Conservation (phyloP, 2,113 vertebrate genomes). For the Oncorhynchus gorbuscha region DNA sequence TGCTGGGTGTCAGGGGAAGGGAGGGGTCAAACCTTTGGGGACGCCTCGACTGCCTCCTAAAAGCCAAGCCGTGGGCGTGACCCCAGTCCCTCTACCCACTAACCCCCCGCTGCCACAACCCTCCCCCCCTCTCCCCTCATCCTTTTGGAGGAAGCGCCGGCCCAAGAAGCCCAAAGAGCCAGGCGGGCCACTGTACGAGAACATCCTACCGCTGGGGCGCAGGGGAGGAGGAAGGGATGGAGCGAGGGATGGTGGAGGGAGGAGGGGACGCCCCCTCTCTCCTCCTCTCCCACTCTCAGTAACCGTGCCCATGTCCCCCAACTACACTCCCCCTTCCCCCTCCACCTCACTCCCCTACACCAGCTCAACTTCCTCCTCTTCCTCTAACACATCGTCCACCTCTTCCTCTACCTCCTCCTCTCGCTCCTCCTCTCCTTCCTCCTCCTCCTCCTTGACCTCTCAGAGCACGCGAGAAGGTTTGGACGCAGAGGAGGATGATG, state of each 20-base stretch:
- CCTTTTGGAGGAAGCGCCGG: constrained; percentile 78
- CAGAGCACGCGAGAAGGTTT: constrained; percentile 64
- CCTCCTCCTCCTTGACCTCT: constrained; percentile 74
- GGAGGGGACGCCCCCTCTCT: constrained; percentile 73
- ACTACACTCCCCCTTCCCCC: constrained; percentile 75
- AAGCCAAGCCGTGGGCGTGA: constrained; percentile 77
- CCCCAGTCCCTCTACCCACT: constrained; percentile 77
- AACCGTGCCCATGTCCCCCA: constrained; percentile 74
- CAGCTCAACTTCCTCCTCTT: constrained; percentile 70
- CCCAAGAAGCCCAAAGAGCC: constrained; percentile 77
- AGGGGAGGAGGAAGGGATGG: constrained; percentile 72
- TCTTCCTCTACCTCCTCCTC: constrained; percentile 75
- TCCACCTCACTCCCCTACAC: constrained; percentile 76
- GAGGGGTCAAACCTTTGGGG: constrained; percentile 73
- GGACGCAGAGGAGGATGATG: constrained; percentile 74
- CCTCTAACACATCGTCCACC: constrained; percentile 74
- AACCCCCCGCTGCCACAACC: constrained; percentile 79
- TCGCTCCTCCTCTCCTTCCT: constrained; percentile 40
- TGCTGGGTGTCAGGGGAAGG: constrained; percentile 78
- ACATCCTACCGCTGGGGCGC: constrained; percentile 75
- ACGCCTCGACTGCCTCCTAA: constrained; percentile 77
- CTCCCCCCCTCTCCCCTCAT: constrained; percentile 80
- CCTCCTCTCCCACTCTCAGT: constrained; percentile 79
- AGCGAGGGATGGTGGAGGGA: constrained; percentile 69
- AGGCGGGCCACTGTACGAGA: constrained; percentile 75